phyloP scores from a whole-genome alignment of 2,113 vertebrate species.

The Saimiri boliviensis region DNA sequence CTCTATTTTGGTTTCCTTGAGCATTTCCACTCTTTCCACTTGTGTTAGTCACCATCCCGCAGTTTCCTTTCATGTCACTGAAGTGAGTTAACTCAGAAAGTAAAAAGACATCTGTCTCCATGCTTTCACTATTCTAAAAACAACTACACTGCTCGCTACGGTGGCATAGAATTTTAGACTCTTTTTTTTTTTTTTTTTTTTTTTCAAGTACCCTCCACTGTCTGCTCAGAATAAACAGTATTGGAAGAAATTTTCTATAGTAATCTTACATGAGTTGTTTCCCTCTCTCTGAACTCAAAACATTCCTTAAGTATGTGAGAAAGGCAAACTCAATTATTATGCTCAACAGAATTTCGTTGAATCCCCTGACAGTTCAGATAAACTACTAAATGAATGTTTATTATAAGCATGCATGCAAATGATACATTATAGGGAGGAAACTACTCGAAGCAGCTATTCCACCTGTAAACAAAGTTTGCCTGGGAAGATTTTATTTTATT shows the following conservation, averaged over 20 bases:
- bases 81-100: slow-evolving; percentile 73
- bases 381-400: slow-evolving; percentile 57
- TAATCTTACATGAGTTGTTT: slow-evolving; percentile 27
- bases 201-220: background rate
- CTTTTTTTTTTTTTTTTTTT: slow-evolving; percentile 10
- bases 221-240: slow-evolving; percentile 69
- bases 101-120: slow-evolving; percentile 53
- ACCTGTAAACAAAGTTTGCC: slow-evolving; percentile 62
- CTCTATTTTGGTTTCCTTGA: slow-evolving; percentile 81
- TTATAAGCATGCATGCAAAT: background rate
- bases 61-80: slow-evolving; percentile 80
- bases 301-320: slow-evolving; percentile 25
- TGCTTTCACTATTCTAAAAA: slow-evolving; percentile 51
- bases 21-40: slow-evolving; percentile 80
- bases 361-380: slow-evolving; percentile 53
- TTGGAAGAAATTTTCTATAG: slow-evolving; percentile 55
- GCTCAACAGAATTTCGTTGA: background rate
- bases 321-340: slow-evolving; percentile 12
- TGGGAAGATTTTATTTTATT: slow-evolving; percentile 42
- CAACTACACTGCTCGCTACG: slow-evolving; percentile 34
- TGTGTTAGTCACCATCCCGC: slow-evolving; percentile 82
- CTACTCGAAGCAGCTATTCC: slow-evolving; percentile 19
- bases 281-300: slow-evolving; percentile 25
- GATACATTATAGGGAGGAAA: background rate
- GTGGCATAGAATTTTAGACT: slow-evolving; percentile 21